Percentiles rank a stretch among this genome's conserved stretches.
Conservation (phyloP, 2,797 vertebrate species). For the Peromyscus eremicus region DNA sequence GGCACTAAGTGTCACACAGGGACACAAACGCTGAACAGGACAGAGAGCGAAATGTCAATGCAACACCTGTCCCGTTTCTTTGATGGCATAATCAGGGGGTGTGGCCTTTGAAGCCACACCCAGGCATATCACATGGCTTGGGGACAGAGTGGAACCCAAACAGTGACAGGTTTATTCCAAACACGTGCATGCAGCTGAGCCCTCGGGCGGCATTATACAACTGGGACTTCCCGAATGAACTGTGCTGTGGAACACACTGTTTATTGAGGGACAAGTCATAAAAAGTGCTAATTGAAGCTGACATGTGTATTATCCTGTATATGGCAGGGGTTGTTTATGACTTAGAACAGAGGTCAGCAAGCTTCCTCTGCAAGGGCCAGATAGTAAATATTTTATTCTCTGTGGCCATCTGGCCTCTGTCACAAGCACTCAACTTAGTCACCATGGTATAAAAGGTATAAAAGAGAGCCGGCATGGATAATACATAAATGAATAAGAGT, state of each 20-base stretch:
- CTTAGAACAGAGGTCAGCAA: neutral
- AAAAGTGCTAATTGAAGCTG: slow-evolving; percentile 33
- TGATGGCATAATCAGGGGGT: neutral
- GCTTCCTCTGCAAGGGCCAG: neutral
- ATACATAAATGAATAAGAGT: neutral
- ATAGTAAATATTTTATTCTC: slow-evolving; percentile 48
- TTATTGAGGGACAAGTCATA: slow-evolving; percentile 15
- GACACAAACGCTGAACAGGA: neutral
- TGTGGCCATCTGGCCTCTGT: slow-evolving; percentile 36
- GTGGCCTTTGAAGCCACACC: neutral
- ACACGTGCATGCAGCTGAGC: neutral
- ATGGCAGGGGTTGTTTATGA: neutral
- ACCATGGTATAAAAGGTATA: neutral
- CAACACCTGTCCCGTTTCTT: neutral
- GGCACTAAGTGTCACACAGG: neutral
- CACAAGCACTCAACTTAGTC: neutral
- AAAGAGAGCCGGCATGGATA: slow-evolving; percentile 3
- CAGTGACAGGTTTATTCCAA: neutral
- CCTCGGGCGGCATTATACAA: neutral
- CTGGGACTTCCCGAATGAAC: neutral
- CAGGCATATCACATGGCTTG: too few species aligned
- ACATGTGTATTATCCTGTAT: neutral
- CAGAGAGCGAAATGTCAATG: neutral
- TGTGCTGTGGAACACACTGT: neutral
- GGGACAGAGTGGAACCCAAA: neutral